Evolutionary conservation across 2,113 vertebrate genomes (phyloP), one percentile per base, ranked within the genome.

Genomic region (Dipodomys stephensi): DNA sequence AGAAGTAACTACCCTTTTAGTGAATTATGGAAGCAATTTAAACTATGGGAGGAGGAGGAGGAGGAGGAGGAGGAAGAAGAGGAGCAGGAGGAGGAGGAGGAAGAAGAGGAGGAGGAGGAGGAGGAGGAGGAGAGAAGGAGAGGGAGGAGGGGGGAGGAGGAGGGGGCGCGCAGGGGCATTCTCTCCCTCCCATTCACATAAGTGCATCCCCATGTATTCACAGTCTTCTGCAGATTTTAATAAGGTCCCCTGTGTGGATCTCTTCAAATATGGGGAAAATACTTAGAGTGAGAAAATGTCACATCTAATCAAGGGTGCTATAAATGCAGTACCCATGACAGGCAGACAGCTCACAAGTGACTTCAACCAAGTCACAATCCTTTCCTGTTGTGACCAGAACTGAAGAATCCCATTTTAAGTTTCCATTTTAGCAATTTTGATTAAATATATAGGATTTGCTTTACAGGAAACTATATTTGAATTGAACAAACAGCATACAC

Each of bases 281-380:
- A 87, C 96, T 97, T 94, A 73, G 76, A 97, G 94, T 96, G 94
- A 97, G 97, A 98, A 98, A 97, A 96, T 97, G 93, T 96, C 96
- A 96, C 88, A 92, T 97, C 95, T 96, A 96, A 97, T 97, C 97
- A 97, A 96, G 86, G 94, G 94, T 90, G 92, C 90, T 72, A 95
- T 86, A 83, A 96, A 16, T 88, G 90, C 30, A 88, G 72, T 8
- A 4, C 82, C 82, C 0, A 12, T 82, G 88, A 71, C 77, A 95
- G 87, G 23, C 88, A 91, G 2, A 32, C 9, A 11, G 32, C 72
- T 96, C 82, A 0, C 28, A 94, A 95, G 91, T 32, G 91, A 49
- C 82, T 87, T 30, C 90, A 91, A 94, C 32, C 90, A 95, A 97
- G 94, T 72, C 46, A 77, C 64, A 93, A 9, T 9, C 53, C 90